Conservation (phyloP, 2,888 invertebrate species). For the Taphrorychus bicolor region DNA sequence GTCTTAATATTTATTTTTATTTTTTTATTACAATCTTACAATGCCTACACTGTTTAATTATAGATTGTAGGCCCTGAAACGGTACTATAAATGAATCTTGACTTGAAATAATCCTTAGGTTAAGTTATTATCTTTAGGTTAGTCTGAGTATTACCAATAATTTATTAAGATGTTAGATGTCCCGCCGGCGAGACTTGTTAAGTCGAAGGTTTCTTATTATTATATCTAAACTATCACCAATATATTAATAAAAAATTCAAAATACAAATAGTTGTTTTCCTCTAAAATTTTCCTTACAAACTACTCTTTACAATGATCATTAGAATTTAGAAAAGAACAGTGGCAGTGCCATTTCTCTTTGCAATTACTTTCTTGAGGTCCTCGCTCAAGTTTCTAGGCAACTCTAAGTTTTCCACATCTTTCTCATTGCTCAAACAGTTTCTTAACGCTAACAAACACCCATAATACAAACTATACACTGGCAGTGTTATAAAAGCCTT, state of each 20-base stretch:
- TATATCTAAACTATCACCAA: background rate
- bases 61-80: background rate
- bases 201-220: background rate
- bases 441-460: conserved; percentile 61
- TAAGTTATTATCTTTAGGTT: background rate
- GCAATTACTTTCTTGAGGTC: conserved; percentile 55
- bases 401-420: conserved; percentile 56
- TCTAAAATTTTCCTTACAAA: background rate
- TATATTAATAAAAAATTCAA: background rate
- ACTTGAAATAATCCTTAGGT: background rate
- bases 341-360: background rate
- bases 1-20: background rate
- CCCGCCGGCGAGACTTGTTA: background rate
- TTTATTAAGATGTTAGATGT: background rate
- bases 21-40: background rate
- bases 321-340: background rate
- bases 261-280: background rate
- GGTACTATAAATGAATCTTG: background rate
- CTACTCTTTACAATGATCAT: no score
- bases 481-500: conserved; percentile 65
- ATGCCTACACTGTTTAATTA: background rate
- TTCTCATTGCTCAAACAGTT: conserved; percentile 53
- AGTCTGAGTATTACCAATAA: background rate
- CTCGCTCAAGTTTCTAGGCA: conserved; percentile 59
- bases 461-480: conserved; percentile 62